Percentiles rank a stretch among this genome's conserved stretches.
Evolutionary conservation across 1,140 invertebrate species (phyloP).

Genomic region (Scaptodrosophila lebanonensis): DNA sequence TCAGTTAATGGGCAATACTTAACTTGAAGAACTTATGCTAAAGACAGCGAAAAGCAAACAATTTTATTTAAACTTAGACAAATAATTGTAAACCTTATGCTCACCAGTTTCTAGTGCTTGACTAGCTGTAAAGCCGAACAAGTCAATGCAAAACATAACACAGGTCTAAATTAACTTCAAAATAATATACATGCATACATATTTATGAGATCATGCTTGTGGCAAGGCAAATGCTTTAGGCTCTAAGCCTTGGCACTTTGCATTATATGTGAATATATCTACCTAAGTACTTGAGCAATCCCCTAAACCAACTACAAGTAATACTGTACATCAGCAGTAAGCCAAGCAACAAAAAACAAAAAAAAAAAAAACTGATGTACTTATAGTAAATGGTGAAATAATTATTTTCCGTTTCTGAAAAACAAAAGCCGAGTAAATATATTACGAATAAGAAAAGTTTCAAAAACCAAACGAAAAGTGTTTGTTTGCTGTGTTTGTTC

Average conservation of each 20-base stretch:
- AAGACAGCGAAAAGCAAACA: conserved; percentile 13
- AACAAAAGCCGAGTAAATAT: conserved; percentile 25
- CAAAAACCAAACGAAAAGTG: conserved; percentile 55
- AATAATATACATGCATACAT: no score
- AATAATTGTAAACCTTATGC: conserved; percentile 71
- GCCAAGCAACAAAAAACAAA: conserved; percentile 12
- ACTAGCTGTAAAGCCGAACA: no score
- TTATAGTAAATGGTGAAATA: no score
- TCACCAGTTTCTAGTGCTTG: conserved; percentile 72
- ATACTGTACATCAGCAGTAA: conserved; percentile 1
- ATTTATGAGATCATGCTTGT: no score
- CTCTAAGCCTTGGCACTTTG: not conserved
- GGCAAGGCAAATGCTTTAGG: no score
- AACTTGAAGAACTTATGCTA: conserved; percentile 3
- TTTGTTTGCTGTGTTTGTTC: conserved; percentile 63
- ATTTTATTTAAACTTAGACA: conserved; percentile 2
- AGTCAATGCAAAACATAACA: no score
- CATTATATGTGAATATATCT: conserved; percentile 42
- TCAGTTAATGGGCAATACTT: conserved; percentile 25
- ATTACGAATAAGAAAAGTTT: conserved; percentile 51
- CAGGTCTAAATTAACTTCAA: no score
- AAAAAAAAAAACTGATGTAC: conserved; percentile 37
- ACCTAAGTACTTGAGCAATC: conserved; percentile 50
- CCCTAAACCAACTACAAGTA: conserved; percentile 26
- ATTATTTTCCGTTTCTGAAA: not conserved